Base-by-base conservation (phyloP, 2,797 vertebrate genomes). In the Allobates femoralis region DNA sequence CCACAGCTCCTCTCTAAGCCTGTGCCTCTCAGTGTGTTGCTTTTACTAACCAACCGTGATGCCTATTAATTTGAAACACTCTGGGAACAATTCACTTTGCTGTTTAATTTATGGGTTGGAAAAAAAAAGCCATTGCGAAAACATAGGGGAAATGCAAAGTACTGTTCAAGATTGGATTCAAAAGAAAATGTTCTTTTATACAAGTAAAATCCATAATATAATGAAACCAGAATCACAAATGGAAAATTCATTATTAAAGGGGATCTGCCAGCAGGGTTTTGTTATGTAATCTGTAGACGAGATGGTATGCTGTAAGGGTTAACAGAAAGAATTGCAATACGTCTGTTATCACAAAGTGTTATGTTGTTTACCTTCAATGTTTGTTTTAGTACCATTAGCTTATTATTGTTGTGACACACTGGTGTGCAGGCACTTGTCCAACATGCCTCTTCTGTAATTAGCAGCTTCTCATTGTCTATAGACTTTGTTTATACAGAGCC, bases 1-100 rank as follows among this genome's bases (percentile, higher is more conserved):
- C 56, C 78, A 55, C 28, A 37, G 18, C 28, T 66, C 55, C n/a
- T 69, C 34, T 69, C 41, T 81, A 28, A 41, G 18, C 60, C 37
- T 51, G 26, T 46, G 46, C 30, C 62, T 78, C 62, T 83, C 60
- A 83, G 34, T 62, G 81, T 83, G 81, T 87, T 87, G 53, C 26
- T 84, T 84, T 87, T 84, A 46, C 66, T 84, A 87, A 84, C 77
- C 81, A 87, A 75, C 86, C 64, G 10, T 81, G 82, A 79, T 80
- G 81, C 58, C 56, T 75, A 84, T 84, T 87, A 87, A 87, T 87
- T 84, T 80, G 15, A 79, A 80, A 80, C 75, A 80, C 66, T 74
- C 75, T 58, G 30, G 77, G 67, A 87, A 79, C 55, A 81, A 75
- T 80, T 84, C 55, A 46, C 34, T 81, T 5, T 56, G 76, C 67